Evolutionary conservation across 2,797 vertebrate genomes (phyloP), one percentile per base, ranked within the genome.

Genomic region (Hydrocynus forskahlii): DNA sequence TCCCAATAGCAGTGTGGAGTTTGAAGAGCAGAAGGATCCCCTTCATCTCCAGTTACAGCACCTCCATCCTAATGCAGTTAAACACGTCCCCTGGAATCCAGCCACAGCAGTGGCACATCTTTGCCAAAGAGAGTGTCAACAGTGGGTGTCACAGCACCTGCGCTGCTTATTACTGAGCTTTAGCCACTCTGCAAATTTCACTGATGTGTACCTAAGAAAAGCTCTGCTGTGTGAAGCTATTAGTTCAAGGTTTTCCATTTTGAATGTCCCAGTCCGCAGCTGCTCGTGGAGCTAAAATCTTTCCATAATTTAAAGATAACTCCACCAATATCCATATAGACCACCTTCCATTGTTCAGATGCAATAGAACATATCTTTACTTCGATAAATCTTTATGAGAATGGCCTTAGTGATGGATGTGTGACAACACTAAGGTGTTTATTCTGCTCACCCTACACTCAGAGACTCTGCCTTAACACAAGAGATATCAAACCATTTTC

Each of bases 171-270:
- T 72, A 76, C 66, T 48, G 71, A 74, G 77, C 68, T 70, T 82
- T 77, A 78, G 74, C 81, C 70, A 77, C 62, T 86, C 78, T 55
- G 84, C 81, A 76, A 83, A 86, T 83, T 79, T 83, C 79, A 79
- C 79, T 75, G 73, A 75, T 83, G 81, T 86, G 71, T 81, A 73
- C 79, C 77, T 75, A 75, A 48, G 66, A 80, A 72, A 63, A 48
- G 5, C 66, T 75, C 21, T 52, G 70, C 57, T 78, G 78, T 57
- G 48, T 76, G 72, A 70, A 63, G 21, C 77, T 72, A 6, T 63
- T 38, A 40, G 35, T 7, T 55, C 70, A 38, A 50, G 77, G 35
- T 81, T 83, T 62, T 81, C 60, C 71, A 81, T 69, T 55, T 66
- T 43, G 12, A 52, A 78, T 0, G 12, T 69, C 76, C 66, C 2